These are phyloP conservation scores for Aplocera efformata DNA, from an alignment of 2,888 invertebrate genomes.

Conservation along the genomic window DNA sequence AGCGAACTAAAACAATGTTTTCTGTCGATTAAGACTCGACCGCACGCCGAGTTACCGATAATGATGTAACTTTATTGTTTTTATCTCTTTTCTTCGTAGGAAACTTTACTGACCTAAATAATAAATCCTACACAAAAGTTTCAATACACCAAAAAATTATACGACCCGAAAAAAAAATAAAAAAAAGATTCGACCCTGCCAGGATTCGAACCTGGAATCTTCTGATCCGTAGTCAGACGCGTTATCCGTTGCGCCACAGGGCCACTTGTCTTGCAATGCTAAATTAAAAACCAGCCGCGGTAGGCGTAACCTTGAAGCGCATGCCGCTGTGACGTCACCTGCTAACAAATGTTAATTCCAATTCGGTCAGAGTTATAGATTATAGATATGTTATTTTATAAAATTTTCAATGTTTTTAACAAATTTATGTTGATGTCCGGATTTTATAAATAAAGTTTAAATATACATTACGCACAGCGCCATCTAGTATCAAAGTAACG, in stretches of 20 bases:
- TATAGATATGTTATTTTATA: too few species aligned
- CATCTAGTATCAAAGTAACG: too few species aligned
- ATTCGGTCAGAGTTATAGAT: too few species aligned
- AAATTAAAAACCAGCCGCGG: conserved; percentile 12
- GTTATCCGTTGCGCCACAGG: conserved; percentile 85
- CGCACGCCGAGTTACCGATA: conserved; percentile 57
- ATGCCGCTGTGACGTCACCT: conserved; percentile 12
- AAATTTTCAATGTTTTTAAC: too few species aligned
- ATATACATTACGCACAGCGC: too few species aligned
- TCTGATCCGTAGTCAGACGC: conserved; percentile 87
- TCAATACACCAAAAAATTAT: neutral
- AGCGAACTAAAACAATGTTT: conserved; percentile 37
- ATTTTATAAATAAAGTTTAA: too few species aligned
- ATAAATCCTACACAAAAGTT: too few species aligned
- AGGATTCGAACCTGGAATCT: conserved; percentile 85
- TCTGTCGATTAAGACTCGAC: conserved; percentile 61
- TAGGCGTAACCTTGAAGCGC: conserved; percentile 8
- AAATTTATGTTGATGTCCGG: too few species aligned
- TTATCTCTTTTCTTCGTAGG: conserved; percentile 15
- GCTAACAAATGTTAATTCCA: conserved; percentile 7
- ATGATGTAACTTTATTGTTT: conserved; percentile 54
- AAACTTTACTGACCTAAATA: too few species aligned
- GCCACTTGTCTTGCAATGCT: conserved; percentile 40
- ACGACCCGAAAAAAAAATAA: conserved; percentile 1
- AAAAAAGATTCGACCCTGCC: conserved; percentile 73